A percentile compares a stretch with the other conserved stretches of the same genome.
phyloP scores from a whole-genome alignment of 2,113 vertebrate genomes.

The Etheostoma spectabile region DNA sequence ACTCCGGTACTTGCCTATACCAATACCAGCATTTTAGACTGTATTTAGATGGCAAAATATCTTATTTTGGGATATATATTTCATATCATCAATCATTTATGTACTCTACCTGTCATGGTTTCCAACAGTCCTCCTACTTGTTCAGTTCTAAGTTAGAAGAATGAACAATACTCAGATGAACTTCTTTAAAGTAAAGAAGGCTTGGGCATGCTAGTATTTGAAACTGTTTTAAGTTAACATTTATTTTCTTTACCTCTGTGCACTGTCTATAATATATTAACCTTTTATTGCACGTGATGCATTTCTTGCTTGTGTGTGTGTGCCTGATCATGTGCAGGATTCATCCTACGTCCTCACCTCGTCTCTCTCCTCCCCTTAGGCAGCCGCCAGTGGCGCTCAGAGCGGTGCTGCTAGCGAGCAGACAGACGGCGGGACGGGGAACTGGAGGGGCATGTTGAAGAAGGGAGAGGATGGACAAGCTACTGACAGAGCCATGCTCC shows the following conservation, averaged over 20 bases:
- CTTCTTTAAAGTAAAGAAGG: constrained; percentile 29
- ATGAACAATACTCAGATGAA: background rate
- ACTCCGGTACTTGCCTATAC: too few species aligned
- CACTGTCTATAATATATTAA: background rate
- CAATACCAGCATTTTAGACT: too few species aligned
- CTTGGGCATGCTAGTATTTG: constrained; percentile 2
- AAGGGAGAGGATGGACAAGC: constrained; percentile 86
- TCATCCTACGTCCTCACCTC: background rate
- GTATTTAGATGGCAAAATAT: background rate
- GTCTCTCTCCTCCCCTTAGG: constrained; percentile 40
- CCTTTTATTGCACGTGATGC: background rate
- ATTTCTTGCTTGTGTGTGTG: background rate
- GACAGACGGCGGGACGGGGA: constrained; percentile 87
- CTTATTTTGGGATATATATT: background rate
- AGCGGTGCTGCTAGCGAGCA: constrained; percentile 76
- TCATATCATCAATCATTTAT: background rate
- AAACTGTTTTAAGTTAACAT: background rate
- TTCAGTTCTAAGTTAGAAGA: background rate
- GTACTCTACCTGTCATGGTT: background rate
- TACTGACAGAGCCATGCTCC: constrained; percentile 84
- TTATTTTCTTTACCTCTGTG: background rate
- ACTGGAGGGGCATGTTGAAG: constrained; percentile 97
- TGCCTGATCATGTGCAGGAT: too few species aligned
- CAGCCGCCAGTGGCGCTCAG: constrained; percentile 76
- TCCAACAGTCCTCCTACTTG: background rate